These are phyloP conservation scores for Idris sp. DNA, from an alignment of 1,140 invertebrate genomes.

Conservation along the genomic window DNA sequence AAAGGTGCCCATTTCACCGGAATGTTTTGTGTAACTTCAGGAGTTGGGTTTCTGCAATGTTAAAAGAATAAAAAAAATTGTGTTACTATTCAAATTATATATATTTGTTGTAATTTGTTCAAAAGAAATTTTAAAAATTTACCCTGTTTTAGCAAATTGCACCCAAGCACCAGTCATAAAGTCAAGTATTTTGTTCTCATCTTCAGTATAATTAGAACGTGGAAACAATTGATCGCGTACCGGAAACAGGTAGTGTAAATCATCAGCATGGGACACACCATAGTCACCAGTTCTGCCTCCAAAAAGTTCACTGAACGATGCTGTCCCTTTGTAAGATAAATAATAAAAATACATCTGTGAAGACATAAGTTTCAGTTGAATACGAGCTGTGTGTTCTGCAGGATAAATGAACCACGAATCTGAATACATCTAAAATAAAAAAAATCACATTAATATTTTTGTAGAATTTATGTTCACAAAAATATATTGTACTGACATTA, in stretches of 20 bases:
- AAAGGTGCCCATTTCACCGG: constrained; percentile 78
- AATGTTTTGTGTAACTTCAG: constrained; percentile 66
- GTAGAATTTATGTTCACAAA: too few relatives aligned
- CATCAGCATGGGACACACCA: constrained; percentile 86
- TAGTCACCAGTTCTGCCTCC: constrained; percentile 81
- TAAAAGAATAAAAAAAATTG: background rate
- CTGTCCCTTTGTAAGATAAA: constrained; percentile 81
- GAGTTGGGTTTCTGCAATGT: constrained; percentile 78
- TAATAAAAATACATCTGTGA: constrained; percentile 83
- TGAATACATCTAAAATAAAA: constrained; percentile 80
- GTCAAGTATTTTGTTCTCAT: constrained; percentile 78
- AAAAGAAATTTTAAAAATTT: constrained; percentile 1
- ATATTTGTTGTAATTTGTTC: background rate
- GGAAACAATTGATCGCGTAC: constrained; percentile 80
- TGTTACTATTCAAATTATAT: background rate
- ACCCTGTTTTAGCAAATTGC: constrained; percentile 80
- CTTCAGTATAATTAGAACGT: constrained; percentile 72
- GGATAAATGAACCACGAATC: constrained; percentile 84
- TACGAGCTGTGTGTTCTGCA: constrained; percentile 79
- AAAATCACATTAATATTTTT: too few relatives aligned
- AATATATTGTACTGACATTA: constrained; percentile 75
- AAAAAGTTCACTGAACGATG: constrained; percentile 84
- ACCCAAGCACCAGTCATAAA: constrained; percentile 83
- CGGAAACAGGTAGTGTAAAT: constrained; percentile 86
- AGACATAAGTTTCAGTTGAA: constrained; percentile 73